Base-by-base conservation (phyloP, 2,113 vertebrate species). In the Poeciliopsis retropinna region DNA sequence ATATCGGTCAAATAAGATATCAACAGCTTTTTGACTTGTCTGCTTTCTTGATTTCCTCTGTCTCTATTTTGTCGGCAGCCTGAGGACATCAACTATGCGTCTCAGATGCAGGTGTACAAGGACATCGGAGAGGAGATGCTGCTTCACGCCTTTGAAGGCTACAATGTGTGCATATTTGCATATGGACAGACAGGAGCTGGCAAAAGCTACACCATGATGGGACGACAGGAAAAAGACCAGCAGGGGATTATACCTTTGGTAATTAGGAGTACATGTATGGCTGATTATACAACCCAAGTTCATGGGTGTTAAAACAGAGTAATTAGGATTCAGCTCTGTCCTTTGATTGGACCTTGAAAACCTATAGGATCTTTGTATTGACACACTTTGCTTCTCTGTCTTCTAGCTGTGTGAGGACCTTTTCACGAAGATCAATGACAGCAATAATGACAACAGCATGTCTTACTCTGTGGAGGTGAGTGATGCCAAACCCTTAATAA, bases 151-250 rank as follows among this genome's bases (percentile, higher is more conserved):
- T 99, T 99, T 0, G 98, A 99, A 81, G 98, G 98, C 80, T 99
- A 99, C 89, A 99, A 99, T 0, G 98, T 99, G 37, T 99, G 98
- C 90, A 99, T 99, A 89, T 99, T 99, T 0, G 98, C 98, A 74
- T 99, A 99, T 0, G 98, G 98, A 8, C 98, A 99, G 93, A 99
- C 97, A 0, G 98, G 98, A 14, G 95, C 98, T 0, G 98, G 98
- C 37, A 99, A 99, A 85, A 99, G 97, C 76, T 99, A 99, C 90
- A 99, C 97, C 78, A 99, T 99, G 98, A 99, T 99, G 98, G 98
- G 98, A 44, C 96, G 95, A 68, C 98, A 98, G 89, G 98, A 99
- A 80, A 94, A 97, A 64, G 97, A 96, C 86, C 97, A 99, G 88
- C 94, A 98, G 84, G 98, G 98, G 87, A 99, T 99, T 75, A 99